Percentiles rank a stretch among this genome's conserved stretches.
Evolutionary conservation across 2,797 vertebrate genomes (phyloP).

Genomic region (Benthosema pterotum): DNA sequence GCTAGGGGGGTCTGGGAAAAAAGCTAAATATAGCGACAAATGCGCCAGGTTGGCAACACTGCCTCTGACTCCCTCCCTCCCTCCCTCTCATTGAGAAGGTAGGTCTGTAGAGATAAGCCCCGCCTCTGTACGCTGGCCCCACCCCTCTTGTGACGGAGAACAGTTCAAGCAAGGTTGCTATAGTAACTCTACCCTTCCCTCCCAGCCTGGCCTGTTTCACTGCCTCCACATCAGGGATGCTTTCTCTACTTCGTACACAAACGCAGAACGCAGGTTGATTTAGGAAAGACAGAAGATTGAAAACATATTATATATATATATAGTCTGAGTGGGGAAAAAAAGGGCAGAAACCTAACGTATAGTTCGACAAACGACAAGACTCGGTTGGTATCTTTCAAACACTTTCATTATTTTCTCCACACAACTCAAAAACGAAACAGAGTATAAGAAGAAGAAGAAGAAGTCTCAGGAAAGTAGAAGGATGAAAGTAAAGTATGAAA

Average conservation of each 20-base stretch:
- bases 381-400: conserved; percentile 78
- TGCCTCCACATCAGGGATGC: conserved; percentile 53
- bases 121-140: conserved; percentile 23
- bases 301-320: too few species aligned
- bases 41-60: too few species aligned
- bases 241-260: conserved; percentile 18
- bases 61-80: too few species aligned
- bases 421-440: conserved; percentile 80
- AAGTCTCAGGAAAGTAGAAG: conserved; percentile 55
- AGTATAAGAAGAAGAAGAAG: too few species aligned
- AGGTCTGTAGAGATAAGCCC: conserved; percentile 31
- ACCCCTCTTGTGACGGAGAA: conserved; percentile 46
- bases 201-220: conserved; percentile 42
- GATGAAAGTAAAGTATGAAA: conserved; percentile 55
- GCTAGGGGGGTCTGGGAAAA: too few species aligned
- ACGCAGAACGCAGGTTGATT: conserved; percentile 8
- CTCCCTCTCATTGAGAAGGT: conserved; percentile 26
- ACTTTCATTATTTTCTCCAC: conserved; percentile 87
- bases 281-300: conserved; percentile 16
- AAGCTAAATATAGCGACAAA: too few species aligned
- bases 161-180: conserved; percentile 65
- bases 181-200: conserved; percentile 58
- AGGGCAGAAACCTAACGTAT: conserved; percentile 2
- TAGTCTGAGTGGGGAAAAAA: conserved; percentile 24
- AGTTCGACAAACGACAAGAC: conserved; percentile 48